A percentile compares a stretch with the other conserved stretches of the same genome.
Evolutionary conservation across 1,140 invertebrate genomes (phyloP).

Genomic region (Papilio aristodemus): DNA sequence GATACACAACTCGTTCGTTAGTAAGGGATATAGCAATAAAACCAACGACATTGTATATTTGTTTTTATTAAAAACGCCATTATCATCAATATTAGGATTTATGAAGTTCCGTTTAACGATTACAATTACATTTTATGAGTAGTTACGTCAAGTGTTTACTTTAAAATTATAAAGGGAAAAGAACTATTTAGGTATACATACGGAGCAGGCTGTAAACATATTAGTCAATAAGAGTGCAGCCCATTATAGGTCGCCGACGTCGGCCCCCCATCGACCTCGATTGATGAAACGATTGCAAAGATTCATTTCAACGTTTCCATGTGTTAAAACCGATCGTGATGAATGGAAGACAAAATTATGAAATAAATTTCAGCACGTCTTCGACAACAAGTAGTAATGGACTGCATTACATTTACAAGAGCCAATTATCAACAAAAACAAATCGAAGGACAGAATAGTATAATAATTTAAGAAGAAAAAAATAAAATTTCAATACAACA

Average conservation of each 20-base stretch:
- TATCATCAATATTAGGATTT: constrained; percentile 80
- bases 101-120: constrained; percentile 80
- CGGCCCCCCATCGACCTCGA: constrained; percentile 31
- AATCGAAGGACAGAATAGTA: constrained; percentile 60
- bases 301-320: not conserved
- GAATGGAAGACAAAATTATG: constrained; percentile 72
- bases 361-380: constrained; percentile 60
- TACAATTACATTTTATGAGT: constrained; percentile 79
- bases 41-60: constrained; percentile 72
- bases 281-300: not conserved
- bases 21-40: constrained; percentile 57
- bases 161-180: constrained; percentile 73
- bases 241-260: constrained; percentile 52
- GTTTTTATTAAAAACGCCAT: constrained; percentile 81
- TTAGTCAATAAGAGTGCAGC: constrained; percentile 55
- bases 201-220: constrained; percentile 40
- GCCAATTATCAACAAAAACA: constrained; percentile 69
- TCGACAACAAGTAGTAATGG: constrained; percentile 53
- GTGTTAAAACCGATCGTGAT: not conserved
- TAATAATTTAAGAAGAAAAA: constrained; percentile 77
- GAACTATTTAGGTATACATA: constrained; percentile 64
- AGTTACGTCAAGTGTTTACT: constrained; percentile 74
- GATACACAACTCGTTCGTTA: not conserved
- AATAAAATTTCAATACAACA: constrained; percentile 79
- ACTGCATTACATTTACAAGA: constrained; percentile 65